Evolutionary conservation across 2,888 invertebrate species (phyloP).

Genomic region (Lissonota sp.): DNA sequence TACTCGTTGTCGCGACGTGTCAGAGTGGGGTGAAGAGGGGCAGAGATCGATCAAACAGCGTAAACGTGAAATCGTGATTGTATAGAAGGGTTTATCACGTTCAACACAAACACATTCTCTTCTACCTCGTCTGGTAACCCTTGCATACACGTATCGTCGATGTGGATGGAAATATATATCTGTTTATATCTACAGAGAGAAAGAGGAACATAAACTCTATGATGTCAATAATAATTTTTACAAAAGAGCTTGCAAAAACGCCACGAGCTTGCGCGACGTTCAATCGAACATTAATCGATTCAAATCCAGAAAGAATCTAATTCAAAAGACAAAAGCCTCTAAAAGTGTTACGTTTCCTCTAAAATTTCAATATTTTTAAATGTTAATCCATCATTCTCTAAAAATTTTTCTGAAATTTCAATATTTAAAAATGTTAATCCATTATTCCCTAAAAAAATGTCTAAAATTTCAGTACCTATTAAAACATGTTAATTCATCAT

Average conservation of each 20-base stretch:
- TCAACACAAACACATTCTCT: constrained; percentile 62
- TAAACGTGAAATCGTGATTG: constrained; percentile 42
- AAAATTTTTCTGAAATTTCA: too few species aligned
- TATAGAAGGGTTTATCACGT: constrained; percentile 64
- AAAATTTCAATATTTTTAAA: too few species aligned
- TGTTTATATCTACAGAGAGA: neutral
- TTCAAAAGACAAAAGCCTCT: too few species aligned
- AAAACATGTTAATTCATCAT: too few species aligned
- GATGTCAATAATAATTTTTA: constrained; percentile 9
- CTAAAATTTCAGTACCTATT: too few species aligned
- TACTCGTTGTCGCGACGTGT: constrained; percentile 40
- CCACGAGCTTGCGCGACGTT: neutral
- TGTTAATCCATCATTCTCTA: too few species aligned
- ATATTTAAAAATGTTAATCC: too few species aligned
- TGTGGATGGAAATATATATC: neutral
- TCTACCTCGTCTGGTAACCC: constrained; percentile 23
- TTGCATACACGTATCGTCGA: neutral
- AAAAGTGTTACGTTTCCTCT: too few species aligned
- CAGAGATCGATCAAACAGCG: constrained; percentile 73
- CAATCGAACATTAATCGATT: too few species aligned
- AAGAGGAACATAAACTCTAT: neutral
- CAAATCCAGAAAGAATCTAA: too few species aligned
- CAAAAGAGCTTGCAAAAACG: neutral
- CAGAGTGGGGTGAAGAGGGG: constrained; percentile 22
- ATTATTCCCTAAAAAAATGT: too few species aligned